Base-by-base conservation (phyloP, 2,797 vertebrate genomes). In the Pantherophis vulpinus region DNA sequence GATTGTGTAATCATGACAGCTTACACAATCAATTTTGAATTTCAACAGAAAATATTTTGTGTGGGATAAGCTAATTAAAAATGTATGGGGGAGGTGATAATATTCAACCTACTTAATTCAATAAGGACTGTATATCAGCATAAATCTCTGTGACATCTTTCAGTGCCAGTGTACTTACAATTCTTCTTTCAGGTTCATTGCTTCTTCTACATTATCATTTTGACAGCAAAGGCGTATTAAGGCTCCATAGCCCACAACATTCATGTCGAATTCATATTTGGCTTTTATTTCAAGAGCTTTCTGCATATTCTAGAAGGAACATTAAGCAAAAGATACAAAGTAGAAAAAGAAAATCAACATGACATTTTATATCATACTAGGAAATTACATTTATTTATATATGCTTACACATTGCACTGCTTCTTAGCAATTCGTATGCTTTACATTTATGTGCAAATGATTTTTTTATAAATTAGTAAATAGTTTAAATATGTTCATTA, bases 211-310 rank as follows among this genome's bases (percentile, higher is more conserved):
- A 90, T 99, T 98, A 98, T 98, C 97, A 83, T 98, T 98, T 94
- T 97, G 98, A 98, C 99, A 99, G 98, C 99, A 99, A 94, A 98
- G 95, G 97, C 96, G 97, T 98, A 99, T 98, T 96, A 99, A 98
- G 95, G 94, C 92, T 94, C 98, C 98, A 93, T 99, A 99, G 93
- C 96, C 87, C 93, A 97, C 97, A 10, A 96, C 74, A 90, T 96
- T 97, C 98, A 99, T 98, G 93, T 98, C 97, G 2, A 97, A 96
- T 97, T 98, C 98, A 29, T 99, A 96, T 96, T 98, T 98, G 97
- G 97, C 97, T 98, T 99, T 99, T 95, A 99, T 95, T 97, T 99
- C 98, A 92, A 99, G 98, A 95, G 99, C 99, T 91, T 97, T 98
- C 94, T 98, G 94, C 98, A 99, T 97, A 97, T 99, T 98, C 99